Evolutionary conservation across 2,888 invertebrate species (phyloP).

Genomic region (Hirtodrosophila histrioides): DNA sequence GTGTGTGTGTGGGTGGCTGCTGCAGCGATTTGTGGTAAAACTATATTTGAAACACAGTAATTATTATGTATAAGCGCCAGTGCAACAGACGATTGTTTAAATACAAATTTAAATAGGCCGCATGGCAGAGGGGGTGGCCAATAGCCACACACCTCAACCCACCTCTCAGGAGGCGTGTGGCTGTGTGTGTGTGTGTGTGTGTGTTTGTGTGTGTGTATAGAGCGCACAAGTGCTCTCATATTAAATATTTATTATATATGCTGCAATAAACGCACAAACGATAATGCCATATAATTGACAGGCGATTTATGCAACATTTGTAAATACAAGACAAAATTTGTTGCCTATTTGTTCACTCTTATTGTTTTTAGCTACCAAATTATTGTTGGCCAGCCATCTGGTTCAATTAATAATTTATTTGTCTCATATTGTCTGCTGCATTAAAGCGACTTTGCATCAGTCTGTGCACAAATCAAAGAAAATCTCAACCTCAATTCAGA

Average conservation of each 20-base stretch:
- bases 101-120: not conserved
- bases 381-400: conserved; percentile 20
- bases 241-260: conserved; percentile 56
- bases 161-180: conserved; percentile 1
- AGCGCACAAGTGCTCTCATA: conserved; percentile 15
- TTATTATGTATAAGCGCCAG: conserved; percentile 41
- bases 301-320: conserved; percentile 70
- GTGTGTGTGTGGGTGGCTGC: conserved; percentile 9
- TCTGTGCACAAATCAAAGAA: conserved; percentile 5
- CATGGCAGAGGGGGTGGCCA: too few species aligned
- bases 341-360: conserved; percentile 33
- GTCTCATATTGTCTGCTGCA: conserved; percentile 1
- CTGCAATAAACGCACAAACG: conserved; percentile 35
- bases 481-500: conserved; percentile 14
- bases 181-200: conserved; percentile 1
- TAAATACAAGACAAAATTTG: conserved; percentile 30
- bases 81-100: conserved; percentile 43
- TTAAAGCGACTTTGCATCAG: too few species aligned
- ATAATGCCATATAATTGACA: conserved; percentile 77
- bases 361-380: conserved; percentile 26
- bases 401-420: conserved; percentile 49
- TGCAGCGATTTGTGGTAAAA: conserved; percentile 63
- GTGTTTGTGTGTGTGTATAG: not conserved
- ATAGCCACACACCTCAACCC: too few species aligned
- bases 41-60: conserved; percentile 53